Conservation (phyloP, 2,888 invertebrate genomes). For the Tetragnatha montana region DNA sequence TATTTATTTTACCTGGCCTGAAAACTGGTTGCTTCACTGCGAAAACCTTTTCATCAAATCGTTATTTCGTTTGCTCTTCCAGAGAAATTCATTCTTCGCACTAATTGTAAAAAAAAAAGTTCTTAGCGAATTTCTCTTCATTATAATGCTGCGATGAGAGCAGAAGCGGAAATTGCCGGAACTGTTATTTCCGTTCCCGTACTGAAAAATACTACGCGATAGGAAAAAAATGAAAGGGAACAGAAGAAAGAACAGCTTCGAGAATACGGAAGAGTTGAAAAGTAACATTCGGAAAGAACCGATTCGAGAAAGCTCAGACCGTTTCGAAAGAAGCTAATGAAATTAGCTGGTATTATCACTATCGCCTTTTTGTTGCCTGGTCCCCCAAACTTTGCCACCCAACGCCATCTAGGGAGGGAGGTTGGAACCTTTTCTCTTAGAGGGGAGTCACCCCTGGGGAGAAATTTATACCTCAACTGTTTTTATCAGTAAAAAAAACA, state of each 20-base stretch:
- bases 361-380: background rate
- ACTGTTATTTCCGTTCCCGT: constrained; percentile 33
- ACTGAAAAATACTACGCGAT: constrained; percentile 5
- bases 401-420: constrained; percentile 53
- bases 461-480: background rate
- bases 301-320: constrained; percentile 36
- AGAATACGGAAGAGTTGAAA: constrained; percentile 27
- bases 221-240: constrained; percentile 20
- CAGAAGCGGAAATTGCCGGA: constrained; percentile 22
- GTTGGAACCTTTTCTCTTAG: constrained; percentile 1
- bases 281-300: constrained; percentile 36
- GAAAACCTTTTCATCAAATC: background rate
- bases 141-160: constrained; percentile 19
- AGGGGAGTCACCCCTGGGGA: background rate
- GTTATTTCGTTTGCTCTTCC: background rate
- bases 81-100: background rate
- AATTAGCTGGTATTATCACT: constrained; percentile 44
- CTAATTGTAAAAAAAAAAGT: background rate
- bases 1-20: no score
- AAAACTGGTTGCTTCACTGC: background rate
- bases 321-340: constrained; percentile 49
- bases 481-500: no score
- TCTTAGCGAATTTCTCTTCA: background rate
- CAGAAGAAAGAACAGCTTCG: constrained; percentile 11
- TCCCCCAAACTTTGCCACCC: background rate